Conservation (phyloP, 2,797 vertebrate genomes). For the Platalea minor region DNA sequence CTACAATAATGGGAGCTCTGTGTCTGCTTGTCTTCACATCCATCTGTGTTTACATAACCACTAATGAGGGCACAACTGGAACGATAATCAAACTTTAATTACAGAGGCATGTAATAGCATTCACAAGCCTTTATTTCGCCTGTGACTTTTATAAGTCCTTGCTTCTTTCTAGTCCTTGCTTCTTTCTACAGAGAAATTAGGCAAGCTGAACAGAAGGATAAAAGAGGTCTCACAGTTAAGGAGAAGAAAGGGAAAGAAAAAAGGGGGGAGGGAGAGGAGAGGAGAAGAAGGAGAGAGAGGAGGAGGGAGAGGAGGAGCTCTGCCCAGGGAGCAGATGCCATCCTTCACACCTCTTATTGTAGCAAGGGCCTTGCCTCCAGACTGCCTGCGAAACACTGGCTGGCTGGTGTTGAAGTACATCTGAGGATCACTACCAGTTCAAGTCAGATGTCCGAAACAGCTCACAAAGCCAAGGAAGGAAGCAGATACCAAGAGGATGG, state of each 20-base stretch:
- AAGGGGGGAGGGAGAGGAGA: neutral
- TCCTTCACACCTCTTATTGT: neutral
- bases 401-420: neutral
- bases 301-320: neutral
- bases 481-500: neutral
- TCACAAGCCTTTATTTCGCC: neutral
- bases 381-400: neutral
- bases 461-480: neutral
- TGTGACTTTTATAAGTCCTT: neutral
- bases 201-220: neutral
- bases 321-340: neutral
- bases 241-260: neutral
- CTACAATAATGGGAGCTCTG: neutral
- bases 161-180: neutral
- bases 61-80: constrained; percentile 16
- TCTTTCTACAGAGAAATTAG: neutral
- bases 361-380: neutral
- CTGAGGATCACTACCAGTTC: neutral
- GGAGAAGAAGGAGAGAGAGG: neutral
- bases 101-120: neutral
- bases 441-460: neutral
- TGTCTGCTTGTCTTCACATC: constrained; percentile 29
- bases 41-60: constrained; percentile 20
- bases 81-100: constrained; percentile 31
- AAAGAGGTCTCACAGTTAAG: neutral